Percentiles rank a stretch among this genome's conserved stretches.
These are phyloP conservation scores for Caenorhabditis sp. DNA, from an alignment of 2,888 invertebrate genomes.

Conservation along the genomic window DNA sequence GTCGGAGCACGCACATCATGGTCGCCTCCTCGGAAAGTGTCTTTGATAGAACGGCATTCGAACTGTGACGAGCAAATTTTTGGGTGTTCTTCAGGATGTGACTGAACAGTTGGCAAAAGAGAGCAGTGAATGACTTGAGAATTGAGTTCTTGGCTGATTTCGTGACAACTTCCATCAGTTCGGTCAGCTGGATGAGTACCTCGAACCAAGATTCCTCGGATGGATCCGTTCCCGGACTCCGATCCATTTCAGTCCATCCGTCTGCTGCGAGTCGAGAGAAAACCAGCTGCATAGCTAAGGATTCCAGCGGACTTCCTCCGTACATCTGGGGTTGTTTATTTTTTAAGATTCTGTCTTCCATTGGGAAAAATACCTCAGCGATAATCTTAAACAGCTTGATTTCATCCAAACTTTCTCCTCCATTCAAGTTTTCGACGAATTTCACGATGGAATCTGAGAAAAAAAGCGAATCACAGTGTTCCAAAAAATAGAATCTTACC, in stretches of 20 bases:
- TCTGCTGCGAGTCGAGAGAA: conserved; percentile 41
- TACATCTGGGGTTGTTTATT: conserved; percentile 42
- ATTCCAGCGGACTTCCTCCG: conserved; percentile 35
- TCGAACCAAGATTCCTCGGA: conserved; percentile 42
- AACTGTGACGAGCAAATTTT: conserved; percentile 35
- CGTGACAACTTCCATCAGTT: conserved; percentile 32
- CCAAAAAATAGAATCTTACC: conserved; percentile 24
- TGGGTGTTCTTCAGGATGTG: conserved; percentile 51
- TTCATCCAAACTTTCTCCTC: conserved; percentile 40
- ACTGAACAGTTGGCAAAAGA: conserved; percentile 46
- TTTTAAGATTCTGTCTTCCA: too few species aligned
- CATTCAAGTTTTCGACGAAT: conserved; percentile 39
- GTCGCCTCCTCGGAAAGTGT: conserved; percentile 29
- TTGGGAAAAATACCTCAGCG: conserved; percentile 18
- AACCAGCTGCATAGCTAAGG: conserved; percentile 34
- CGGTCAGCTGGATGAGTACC: conserved; percentile 25
- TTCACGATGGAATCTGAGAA: conserved; percentile 32
- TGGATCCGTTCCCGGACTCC: conserved; percentile 30
- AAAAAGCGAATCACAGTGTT: background rate
- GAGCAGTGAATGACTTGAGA: conserved; percentile 41
- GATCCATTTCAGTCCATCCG: conserved; percentile 47
- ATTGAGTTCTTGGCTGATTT: conserved; percentile 50
- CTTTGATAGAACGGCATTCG: conserved; percentile 27
- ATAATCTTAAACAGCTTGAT: conserved; percentile 35
- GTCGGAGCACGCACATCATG: conserved; percentile 17